Conservation (phyloP, 2,797 vertebrate species). For the Dendrocincla tyrannina region DNA sequence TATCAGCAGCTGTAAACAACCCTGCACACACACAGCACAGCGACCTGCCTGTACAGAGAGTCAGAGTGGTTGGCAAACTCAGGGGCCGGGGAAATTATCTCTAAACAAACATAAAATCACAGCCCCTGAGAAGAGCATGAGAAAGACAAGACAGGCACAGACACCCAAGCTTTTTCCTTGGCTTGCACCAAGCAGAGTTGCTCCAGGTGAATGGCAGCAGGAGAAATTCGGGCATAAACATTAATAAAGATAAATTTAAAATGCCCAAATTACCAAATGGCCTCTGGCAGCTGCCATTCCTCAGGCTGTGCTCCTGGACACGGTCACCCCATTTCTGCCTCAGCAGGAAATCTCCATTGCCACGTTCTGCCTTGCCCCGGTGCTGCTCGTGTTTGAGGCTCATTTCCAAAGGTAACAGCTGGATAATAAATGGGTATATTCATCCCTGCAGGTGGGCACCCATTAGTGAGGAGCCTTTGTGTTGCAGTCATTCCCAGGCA, state of each 20-base stretch:
- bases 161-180: background rate
- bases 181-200: accelerated
- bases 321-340: background rate
- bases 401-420: background rate
- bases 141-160: background rate
- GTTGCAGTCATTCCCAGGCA: background rate
- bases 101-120: slow-evolving; percentile 22
- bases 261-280: background rate
- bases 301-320: accelerated
- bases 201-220: background rate
- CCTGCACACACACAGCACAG: background rate
- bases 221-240: background rate
- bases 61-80: slow-evolving; percentile 9
- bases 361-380: background rate
- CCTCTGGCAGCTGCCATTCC: background rate
- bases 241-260: background rate
- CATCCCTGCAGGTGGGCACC: background rate
- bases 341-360: background rate
- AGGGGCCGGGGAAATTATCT: slow-evolving; percentile 14
- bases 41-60: background rate
- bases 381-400: accelerated
- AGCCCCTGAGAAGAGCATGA: background rate
- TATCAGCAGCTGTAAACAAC: slow-evolving; percentile 26
- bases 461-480: background rate
- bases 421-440: background rate